Evolutionary conservation across 2,888 invertebrate species (phyloP), one percentile per base, ranked within the genome.

Genomic region (Caenorhabditis sp.): DNA sequence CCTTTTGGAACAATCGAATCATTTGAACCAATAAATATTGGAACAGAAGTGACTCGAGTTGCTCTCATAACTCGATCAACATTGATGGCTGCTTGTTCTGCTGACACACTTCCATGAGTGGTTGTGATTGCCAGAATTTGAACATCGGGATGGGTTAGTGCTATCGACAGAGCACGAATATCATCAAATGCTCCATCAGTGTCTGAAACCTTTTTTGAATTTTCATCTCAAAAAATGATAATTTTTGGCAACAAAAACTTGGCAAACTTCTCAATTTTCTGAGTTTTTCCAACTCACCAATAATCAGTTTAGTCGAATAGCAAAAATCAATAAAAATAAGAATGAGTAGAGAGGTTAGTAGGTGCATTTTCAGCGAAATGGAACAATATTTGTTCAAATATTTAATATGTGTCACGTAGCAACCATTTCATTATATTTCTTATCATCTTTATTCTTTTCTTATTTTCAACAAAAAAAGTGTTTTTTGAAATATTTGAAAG

Each of bases 111-210:
- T 14, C 84, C 84, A 49, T 77, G 77, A 8, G 75, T 70, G 0
- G 80, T 78, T 1, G 81, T 81, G 58, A 84, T 76, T 12, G 82
- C 84, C 21, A 84, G 37, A 43, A 84, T 76, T 43, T 66, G 50
- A n/a, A 61, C 62, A 19, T 65, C 50, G 27, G 61, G 69, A 23
- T 61, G 37, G 12, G 24, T 55, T 27, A 85, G 67, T 6, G 85
- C 85, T 55, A 85, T 61, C 2, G 81, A 66, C 10, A 85, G 70
- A 0, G 79, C 85, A 24, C 83, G 65, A 21, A 84, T 77, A 62
- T 85, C 85, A 58, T 85, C 85, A 23, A 71, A 73, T 12, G 84
- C 82, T 2, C 83, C 85, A 58, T 85, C 85, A 17, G 83, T 84
- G 64, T 85, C 85, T 78, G 58, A 23, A 62, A n/a, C n/a, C n/a